Evolutionary conservation across 2,888 invertebrate genomes (phyloP), one percentile per base, ranked within the genome.

Genomic region (Eretmocerus hayati): DNA sequence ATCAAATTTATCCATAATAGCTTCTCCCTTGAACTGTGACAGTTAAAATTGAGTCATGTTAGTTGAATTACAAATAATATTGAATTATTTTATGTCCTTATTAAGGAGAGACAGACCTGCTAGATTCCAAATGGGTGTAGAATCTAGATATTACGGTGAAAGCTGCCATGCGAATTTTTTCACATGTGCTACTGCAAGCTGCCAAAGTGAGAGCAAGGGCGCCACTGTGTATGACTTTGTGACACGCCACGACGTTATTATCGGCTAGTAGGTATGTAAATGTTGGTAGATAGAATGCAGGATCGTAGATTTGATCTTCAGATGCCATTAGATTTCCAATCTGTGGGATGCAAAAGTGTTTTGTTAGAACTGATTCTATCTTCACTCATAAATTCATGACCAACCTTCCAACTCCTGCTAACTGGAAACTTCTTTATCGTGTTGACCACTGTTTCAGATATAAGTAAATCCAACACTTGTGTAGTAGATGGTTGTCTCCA

Each of bases 281-380:
- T 9, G 91, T 67, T 0, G 90, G 87, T 45, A 92, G 75, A 56
- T 90, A 74, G 66, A 91, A 93, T 21, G 83, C 77, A 2, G 92
- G 85, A 72, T 93, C 92, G 60, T 93, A 93, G 43, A 85, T 74
- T 4, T 75, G 69, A 36, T 62, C 63, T 37, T 19, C 4, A 9
- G 5, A 22, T 20, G 33, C 50, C 26, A 56, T 35, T 40, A 63
- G 32, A 39, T 37, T 56, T 46, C 53, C n/a, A n/a, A n/a, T n/a
- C n/a, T n/a, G n/a, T n/a, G n/a, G n/a, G n/a, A n/a, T n/a, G n/a
- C n/a, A n/a, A n/a, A n/a, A n/a, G n/a, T n/a, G n/a, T n/a, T n/a
- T n/a, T n/a, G n/a, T n/a, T n/a, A n/a, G n/a, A n/a, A n/a, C n/a
- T n/a, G n/a, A n/a, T n/a, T n/a, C n/a, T n/a, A n/a, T n/a, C n/a